Base-by-base conservation (phyloP, 2,888 invertebrate species). In the Tetragnatha montana region DNA sequence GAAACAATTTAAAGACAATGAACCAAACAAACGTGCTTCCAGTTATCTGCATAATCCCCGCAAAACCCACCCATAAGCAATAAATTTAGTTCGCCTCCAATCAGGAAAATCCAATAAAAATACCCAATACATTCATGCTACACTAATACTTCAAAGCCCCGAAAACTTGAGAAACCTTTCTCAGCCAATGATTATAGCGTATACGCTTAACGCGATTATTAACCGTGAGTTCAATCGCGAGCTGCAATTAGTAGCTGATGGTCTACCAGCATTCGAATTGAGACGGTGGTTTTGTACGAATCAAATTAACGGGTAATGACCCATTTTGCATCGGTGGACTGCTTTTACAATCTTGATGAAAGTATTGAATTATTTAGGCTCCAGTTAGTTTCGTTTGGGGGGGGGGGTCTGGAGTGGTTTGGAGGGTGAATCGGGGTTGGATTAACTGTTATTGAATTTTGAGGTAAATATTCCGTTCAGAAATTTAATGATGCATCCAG, bases 201-300 rank as follows among this genome's bases (percentile, higher is more conserved):
- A 50, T 74, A 69, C 74, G 68, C 22, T n/a, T 78, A 80, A 83
- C 49, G 47, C 50, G 74, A 84, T 88, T 88, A 88, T 82, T 69
- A 60, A 35, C 83, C 83, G 7, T 12, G 78, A 19, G 73, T 49
- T 88, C 83, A 88, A 83, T 73, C 49, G 35, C 68, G 35, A 22
- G 83, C 68, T 83, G 68, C 74, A 88, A 88, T 84, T 83, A 83
- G 80, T 22, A 81, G 76, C 51, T 88, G 82, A 75, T 76, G 75
- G 12, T 70, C 49, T n/a, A 78, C 21, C 69, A 14, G 73, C 74
- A 83, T 74, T 88, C 35, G 73, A 78, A 73, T 68, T 78, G 74
- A 83, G 83, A 88, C 80, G 68, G 79, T 76, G 69, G 51, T 49
- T 50, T 79, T 51, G 70, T 78, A 69, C 73, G 12, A 49, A 12